phyloP scores from a whole-genome alignment of 2,113 vertebrate genomes.

The Saccopteryx leptura region DNA sequence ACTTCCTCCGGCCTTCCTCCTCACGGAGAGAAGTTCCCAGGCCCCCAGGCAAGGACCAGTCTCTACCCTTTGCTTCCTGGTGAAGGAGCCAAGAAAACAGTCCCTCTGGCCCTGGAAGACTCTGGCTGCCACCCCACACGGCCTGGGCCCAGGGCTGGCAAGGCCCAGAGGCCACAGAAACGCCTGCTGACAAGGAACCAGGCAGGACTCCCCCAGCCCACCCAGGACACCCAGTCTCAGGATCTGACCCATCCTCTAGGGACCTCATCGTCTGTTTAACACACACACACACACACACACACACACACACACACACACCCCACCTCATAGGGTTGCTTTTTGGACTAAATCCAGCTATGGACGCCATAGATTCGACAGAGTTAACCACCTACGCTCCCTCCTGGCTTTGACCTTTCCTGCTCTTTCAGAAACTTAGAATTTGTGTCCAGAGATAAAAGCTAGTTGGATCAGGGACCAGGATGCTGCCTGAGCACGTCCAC shows the following conservation, averaged over 20 bases:
- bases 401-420: neutral
- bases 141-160: neutral
- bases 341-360: neutral
- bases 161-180: neutral
- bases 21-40: neutral
- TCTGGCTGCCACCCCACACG: neutral
- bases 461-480: neutral
- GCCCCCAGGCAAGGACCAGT: neutral
- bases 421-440: neutral
- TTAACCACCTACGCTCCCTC: neutral
- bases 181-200: too few relatives aligned
- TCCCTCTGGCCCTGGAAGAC: neutral
- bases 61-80: neutral
- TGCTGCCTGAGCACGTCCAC: neutral
- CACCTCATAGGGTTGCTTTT: neutral
- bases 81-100: neutral
- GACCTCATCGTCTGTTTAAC: neutral
- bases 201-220: neutral
- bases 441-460: neutral
- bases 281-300: neutral
- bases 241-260: neutral
- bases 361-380: neutral
- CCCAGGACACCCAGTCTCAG: rapidly evolving
- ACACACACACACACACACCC: neutral
- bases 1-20: neutral